Base-by-base conservation (phyloP, 2,888 invertebrate species). In the Drosophila differens region DNA sequence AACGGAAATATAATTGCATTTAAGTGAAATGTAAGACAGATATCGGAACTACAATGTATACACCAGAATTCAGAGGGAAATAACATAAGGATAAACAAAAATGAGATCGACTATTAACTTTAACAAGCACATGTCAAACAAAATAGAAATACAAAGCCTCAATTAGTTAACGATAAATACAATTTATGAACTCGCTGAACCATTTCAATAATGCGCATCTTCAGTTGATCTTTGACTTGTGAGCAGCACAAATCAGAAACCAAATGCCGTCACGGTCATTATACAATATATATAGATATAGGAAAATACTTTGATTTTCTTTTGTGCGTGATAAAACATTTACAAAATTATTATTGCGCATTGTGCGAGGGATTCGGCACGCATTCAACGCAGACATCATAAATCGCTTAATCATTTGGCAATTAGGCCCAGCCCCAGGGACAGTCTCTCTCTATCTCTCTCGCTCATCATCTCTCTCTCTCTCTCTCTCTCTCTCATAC, bases 401-500 rank as follows among this genome's bases (percentile, higher is more conserved):
- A 93, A 93, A 93, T 93, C 93, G 93, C 92, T 93, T 93, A 93
- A 92, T 93, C 93, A 93, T 93, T 92, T 91, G 92, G 92, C 93
- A 93, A 93, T 93, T 93, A 93, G 92, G 91, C 88, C 72, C 81
- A 67, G 83, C 79, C 76, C 76, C 71, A 81, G 71, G 71, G 54
- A 69, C 62, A 70, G 39, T 73, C 53, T 25, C 53, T 22, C 53
- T 25, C 32, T 30, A 53, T 57, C 25, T 47, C 47, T 16, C 4
- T 47, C 47, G 7, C 47, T 30, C 22, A 10, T 16, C 35, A 4
- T n/a, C 10, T 12, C 37, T 63, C 33, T 61, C 37, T 1, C 25
- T 1, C 25, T 25, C 25, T 5, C 44, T 14, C 47, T 25, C 37
- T 57, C 30, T 76, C 74, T 69, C 57, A 62, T 47, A 35, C 22